These are phyloP conservation scores for Semicossyphus pulcher DNA, from an alignment of 2,113 vertebrate genomes.

Conservation along the genomic window DNA sequence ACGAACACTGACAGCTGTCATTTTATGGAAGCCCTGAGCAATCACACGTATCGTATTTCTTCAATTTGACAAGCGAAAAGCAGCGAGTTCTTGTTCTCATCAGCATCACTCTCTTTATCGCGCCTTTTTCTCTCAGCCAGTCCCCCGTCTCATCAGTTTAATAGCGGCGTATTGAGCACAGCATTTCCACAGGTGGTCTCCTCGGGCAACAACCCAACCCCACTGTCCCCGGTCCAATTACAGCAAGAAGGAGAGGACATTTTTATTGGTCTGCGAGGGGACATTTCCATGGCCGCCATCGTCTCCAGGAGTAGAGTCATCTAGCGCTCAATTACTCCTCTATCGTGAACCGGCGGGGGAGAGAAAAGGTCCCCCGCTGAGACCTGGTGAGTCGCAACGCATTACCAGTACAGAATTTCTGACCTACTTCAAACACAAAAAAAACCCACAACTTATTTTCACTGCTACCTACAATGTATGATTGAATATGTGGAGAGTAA, in stretches of 20 bases:
- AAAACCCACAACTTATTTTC: slow-evolving; percentile 60
- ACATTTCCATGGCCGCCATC: slow-evolving; percentile 72
- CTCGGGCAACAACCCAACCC: slow-evolving; percentile 61
- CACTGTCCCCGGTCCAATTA: slow-evolving; percentile 80
- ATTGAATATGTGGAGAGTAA: slow-evolving; percentile 55
- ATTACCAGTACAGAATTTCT: slow-evolving; percentile 69
- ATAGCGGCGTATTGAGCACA: slow-evolving; percentile 69
- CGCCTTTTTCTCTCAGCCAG: slow-evolving; percentile 1
- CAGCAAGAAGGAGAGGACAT: slow-evolving; percentile 68
- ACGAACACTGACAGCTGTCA: slow-evolving; percentile 13
- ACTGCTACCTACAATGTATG: slow-evolving; percentile 43
- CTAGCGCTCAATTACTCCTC: slow-evolving; percentile 75
- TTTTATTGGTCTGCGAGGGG: slow-evolving; percentile 74
- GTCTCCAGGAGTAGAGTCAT: slow-evolving; percentile 66
- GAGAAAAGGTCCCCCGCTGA: slow-evolving; percentile 62
- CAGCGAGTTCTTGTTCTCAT: slow-evolving; percentile 42
- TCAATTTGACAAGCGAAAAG: slow-evolving; percentile 17
- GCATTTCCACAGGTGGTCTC: slow-evolving; percentile 77
- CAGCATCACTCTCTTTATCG: slow-evolving; percentile 57
- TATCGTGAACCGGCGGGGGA: slow-evolving; percentile 50
- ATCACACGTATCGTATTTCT: slow-evolving; percentile 1
- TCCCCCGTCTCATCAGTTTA: slow-evolving; percentile 72
- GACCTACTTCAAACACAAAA: slow-evolving; percentile 77
- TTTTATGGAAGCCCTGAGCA: neutral
- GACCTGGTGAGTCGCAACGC: slow-evolving; percentile 59